A percentile compares a stretch with the other conserved stretches of the same genome.
Evolutionary conservation across 2,113 vertebrate species (phyloP).

Genomic region (Myotis brandtii): DNA sequence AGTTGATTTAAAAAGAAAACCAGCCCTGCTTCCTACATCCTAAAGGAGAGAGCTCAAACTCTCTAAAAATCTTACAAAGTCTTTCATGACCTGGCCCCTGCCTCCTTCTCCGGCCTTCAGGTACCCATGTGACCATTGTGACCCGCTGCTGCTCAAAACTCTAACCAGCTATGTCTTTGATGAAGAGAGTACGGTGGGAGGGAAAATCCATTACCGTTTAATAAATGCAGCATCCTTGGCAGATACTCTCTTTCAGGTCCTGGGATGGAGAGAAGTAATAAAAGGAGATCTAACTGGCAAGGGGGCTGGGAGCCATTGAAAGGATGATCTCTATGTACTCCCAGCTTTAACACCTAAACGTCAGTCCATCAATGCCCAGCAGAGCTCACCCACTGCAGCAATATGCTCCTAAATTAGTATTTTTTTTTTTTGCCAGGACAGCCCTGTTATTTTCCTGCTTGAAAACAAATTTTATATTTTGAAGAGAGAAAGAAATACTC

Average conservation of each 20-base stretch:
- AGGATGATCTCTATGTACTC: not conserved
- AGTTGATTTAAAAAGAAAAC: not conserved
- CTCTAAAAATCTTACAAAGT: not conserved
- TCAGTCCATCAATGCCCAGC: not conserved
- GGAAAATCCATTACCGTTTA: not conserved
- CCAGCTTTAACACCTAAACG: not conserved
- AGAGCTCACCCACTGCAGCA: not conserved
- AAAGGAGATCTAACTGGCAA: slow-evolving; percentile 34
- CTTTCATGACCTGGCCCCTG: not conserved
- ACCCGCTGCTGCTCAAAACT: not conserved
- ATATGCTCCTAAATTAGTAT: not conserved
- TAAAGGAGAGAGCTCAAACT: not conserved
- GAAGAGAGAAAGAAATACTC: not conserved
- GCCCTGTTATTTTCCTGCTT: slow-evolving; percentile 49
- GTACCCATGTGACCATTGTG: not conserved
- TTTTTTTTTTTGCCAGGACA: slow-evolving; percentile 30
- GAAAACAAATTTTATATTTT: slow-evolving; percentile 52
- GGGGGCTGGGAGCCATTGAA: not conserved
- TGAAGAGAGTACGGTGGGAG: not conserved
- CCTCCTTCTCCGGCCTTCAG: not conserved
- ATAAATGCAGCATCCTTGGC: slow-evolving; percentile 30
- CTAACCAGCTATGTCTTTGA: not conserved
- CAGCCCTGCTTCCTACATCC: not conserved
- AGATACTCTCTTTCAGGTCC: not conserved
- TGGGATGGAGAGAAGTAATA: not conserved